A percentile compares a stretch with the other conserved stretches of the same genome.
phyloP scores from a whole-genome alignment of 2,113 vertebrate species.

The Apodemus sylvaticus region DNA sequence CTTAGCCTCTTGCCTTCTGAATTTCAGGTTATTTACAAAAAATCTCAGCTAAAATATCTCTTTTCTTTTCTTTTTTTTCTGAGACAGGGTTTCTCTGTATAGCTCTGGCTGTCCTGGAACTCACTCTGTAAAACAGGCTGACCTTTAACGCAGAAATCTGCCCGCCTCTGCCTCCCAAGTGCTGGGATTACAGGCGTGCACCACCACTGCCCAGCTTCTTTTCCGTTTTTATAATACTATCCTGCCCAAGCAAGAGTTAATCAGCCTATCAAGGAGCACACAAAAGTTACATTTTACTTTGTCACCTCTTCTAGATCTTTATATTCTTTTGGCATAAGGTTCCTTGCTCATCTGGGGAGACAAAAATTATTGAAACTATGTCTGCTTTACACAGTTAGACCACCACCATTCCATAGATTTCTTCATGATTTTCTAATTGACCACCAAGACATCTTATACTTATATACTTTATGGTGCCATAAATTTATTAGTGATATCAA shows the following conservation, averaged over 20 bases:
- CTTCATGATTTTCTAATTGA: not conserved
- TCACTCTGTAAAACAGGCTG: too few relatives aligned
- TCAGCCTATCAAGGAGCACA: not conserved
- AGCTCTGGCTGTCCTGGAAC: too few relatives aligned
- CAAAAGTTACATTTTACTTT: not conserved
- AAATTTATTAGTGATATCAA: accelerated
- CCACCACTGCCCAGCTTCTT: too few relatives aligned
- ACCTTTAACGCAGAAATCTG: too few relatives aligned
- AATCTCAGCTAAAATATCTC: not conserved
- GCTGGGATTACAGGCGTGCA: too few relatives aligned
- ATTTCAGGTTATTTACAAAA: not conserved
- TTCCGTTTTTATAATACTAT: not conserved
- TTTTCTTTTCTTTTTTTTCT: too few relatives aligned
- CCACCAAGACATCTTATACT: accelerated
- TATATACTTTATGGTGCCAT: not conserved
- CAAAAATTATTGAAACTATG: not conserved
- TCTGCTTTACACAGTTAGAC: too few relatives aligned
- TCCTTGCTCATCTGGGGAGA: not conserved
- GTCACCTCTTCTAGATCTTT: not conserved
- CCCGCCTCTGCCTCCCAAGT: too few relatives aligned
- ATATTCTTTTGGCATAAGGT: not conserved
- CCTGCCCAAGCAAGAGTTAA: not conserved
- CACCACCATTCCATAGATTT: not conserved
- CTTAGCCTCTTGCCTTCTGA: too few relatives aligned
- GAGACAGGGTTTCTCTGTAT: too few relatives aligned